Evolutionary conservation across 2,113 vertebrate species (phyloP), one percentile per base, ranked within the genome.

Genomic region (Phalacrocorax carbo): DNA sequence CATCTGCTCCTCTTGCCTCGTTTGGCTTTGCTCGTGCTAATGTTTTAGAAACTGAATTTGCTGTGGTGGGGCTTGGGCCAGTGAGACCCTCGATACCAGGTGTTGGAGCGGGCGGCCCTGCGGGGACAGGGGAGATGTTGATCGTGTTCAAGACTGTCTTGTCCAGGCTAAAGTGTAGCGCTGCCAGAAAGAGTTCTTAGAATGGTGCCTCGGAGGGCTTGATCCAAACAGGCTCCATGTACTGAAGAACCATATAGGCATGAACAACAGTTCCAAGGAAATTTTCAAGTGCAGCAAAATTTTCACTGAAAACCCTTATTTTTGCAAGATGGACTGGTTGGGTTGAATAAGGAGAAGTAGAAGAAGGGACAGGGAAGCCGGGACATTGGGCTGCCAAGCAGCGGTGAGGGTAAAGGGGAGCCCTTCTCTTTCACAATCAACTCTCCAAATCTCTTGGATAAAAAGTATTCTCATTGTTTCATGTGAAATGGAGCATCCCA

Each of bases 211-310:
- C n/a, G 68, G 18, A 61, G 66, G 30, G 18, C 7, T 62, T 27
- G 19, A 10, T 16, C 15, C 16, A 21, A 17, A 36, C 15, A 29
- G 36, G 32, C 22, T 54, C 18, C 2, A 1, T 13, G 62, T 20
- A 5, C 10, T 36, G 72, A 46, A 52, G 61, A 51, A 6, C 34
- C 3, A 7, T 7, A 5, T 23, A 4, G 1, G 11, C 7, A 7
- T 3, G 23, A 29, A 30, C 29, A 26, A 7, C 9, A 2, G 11
- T 4, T 8, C 13, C 4, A 0, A 5, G 5, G 17, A 16, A 2
- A 5, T 13, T 27, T 36, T 27, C 19, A n/a, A 34, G 16, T 8
- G 65, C n/a, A 32, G 25, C 1, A 2, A 27, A 23, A 32, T 21
- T 10, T 32, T 61, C 7, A 5, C 21, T 15, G 22, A 17, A 17